phyloP scores from a whole-genome alignment of 2,888 invertebrate species.

The Taenaris catops region DNA sequence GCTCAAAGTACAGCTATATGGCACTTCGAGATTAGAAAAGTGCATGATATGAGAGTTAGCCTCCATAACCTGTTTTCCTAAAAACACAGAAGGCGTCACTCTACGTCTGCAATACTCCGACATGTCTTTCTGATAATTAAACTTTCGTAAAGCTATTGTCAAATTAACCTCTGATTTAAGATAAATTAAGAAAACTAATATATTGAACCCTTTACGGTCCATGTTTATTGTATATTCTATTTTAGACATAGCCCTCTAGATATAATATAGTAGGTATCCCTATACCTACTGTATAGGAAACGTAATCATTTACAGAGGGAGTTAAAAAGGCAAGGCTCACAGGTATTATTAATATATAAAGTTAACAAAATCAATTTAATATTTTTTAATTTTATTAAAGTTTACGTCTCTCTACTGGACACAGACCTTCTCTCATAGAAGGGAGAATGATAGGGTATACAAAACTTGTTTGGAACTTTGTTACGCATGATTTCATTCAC shows the following conservation, averaged over 20 bases:
- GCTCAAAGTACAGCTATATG: constrained; percentile 59
- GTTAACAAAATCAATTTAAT: no score
- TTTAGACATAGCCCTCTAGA: constrained; percentile 16
- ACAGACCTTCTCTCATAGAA: no score
- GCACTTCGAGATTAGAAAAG: constrained; percentile 50
- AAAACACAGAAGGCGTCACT: constrained; percentile 57
- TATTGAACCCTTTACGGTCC: constrained; percentile 6
- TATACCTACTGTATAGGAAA: no score
- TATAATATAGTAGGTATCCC: no score
- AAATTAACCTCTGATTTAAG: constrained; percentile 16
- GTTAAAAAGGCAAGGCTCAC: no score
- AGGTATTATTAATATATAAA: no score
- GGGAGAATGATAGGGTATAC: no score
- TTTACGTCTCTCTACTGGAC: no score
- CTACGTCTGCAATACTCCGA: constrained; percentile 60
- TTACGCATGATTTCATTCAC: constrained; percentile 35
- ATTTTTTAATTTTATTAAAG: no score
- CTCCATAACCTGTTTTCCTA: constrained; percentile 48
- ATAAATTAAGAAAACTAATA: constrained; percentile 8
- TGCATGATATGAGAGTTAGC: constrained; percentile 53
- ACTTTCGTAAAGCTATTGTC: constrained; percentile 27
- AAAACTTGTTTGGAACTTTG: constrained; percentile 47
- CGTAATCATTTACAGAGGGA: no score
- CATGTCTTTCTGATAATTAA: constrained; percentile 50
- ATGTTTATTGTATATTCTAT: constrained; percentile 5